Evolutionary conservation across 2,113 vertebrate genomes (phyloP).

Genomic region (Illadopsis cleaveri): DNA sequence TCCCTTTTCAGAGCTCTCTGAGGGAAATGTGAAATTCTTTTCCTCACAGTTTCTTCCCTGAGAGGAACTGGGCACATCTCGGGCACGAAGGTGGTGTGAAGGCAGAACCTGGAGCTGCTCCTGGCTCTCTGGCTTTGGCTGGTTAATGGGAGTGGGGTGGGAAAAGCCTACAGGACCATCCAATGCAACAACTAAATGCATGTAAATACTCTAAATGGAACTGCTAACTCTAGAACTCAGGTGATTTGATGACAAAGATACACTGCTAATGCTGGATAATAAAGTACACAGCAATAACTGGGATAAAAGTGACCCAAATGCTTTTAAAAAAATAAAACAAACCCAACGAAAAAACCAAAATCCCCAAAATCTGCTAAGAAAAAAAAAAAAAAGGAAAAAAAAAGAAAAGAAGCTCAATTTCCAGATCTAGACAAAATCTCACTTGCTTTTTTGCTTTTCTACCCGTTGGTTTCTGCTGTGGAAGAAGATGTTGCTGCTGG

Average conservation of each 20-base stretch:
- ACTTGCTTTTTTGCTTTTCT: conserved; percentile 47
- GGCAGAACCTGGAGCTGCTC: neutral
- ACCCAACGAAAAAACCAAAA: neutral
- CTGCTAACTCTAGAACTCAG: conserved; percentile 19
- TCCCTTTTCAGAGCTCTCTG: neutral
- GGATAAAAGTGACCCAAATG: conserved; percentile 55
- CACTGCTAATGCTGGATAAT: conserved; percentile 17
- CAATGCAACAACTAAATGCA: neutral
- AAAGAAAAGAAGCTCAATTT: conserved; percentile 55
- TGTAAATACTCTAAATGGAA: neutral
- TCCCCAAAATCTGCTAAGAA: conserved; percentile 26
- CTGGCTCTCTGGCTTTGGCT: neutral
- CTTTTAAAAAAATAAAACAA: neutral
- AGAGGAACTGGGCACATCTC: neutral
- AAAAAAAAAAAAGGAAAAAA: neutral
- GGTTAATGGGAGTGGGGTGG: neutral
- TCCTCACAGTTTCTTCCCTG: neutral
- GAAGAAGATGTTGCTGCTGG: conserved; percentile 60
- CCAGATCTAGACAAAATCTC: conserved; percentile 62
- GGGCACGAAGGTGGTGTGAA: neutral
- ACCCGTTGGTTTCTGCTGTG: conserved; percentile 49
- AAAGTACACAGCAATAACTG: conserved; percentile 50
- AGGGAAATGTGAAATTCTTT: neutral
- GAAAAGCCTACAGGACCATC: neutral
- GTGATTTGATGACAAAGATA: conserved; percentile 29